Evolutionary conservation across 2,797 vertebrate genomes (phyloP), one percentile per base, ranked within the genome.

Genomic region (Hippoglossus hippoglossus): DNA sequence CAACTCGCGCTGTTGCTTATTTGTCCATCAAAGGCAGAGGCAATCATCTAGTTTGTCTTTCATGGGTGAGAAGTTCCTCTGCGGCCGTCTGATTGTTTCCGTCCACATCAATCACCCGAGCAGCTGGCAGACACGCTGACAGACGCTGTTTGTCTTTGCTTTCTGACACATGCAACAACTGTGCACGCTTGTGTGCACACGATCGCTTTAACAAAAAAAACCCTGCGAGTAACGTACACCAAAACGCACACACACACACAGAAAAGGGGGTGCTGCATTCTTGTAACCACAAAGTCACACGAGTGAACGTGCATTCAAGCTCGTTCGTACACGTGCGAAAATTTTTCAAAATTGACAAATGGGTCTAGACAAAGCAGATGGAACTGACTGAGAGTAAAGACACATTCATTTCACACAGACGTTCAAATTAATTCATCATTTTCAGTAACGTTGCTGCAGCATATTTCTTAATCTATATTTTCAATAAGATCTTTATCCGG

Each of bases 41-140:
- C 80, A 80, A 59, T 84, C 83, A 62, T 70, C 36, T 60, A 80
- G 73, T 82, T 91, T 77, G 88, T 88, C 90, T 93, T 92, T 93
- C 90, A 93, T 34, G 92, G 90, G 82, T 88, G 90, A 91, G 65
- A 46, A 68, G 83, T 79, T 89, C 65, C 83, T 87, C 75, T 71
- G 73, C 79, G 73, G 83, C 83, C 78, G 46, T 79, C 75, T 80
- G 80, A 87, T 55, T 50, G 77, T 77, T 88, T 84, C 80, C 63
- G 70, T 80, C 70, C 61, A 77, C 89, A 94, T 94, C 92, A 85
- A 91, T 94, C 93, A 92, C 73, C 41, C 13, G 39, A 79, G 89
- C 91, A 90, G 91, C 90, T 85, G 86, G 82, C 73, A 82, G 87
- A 90, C 80, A 67, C 36, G 62, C 87, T 91, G 87, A 88, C 90